phyloP scores from a whole-genome alignment of 2,113 vertebrate species.

The Macaca mulatta region DNA sequence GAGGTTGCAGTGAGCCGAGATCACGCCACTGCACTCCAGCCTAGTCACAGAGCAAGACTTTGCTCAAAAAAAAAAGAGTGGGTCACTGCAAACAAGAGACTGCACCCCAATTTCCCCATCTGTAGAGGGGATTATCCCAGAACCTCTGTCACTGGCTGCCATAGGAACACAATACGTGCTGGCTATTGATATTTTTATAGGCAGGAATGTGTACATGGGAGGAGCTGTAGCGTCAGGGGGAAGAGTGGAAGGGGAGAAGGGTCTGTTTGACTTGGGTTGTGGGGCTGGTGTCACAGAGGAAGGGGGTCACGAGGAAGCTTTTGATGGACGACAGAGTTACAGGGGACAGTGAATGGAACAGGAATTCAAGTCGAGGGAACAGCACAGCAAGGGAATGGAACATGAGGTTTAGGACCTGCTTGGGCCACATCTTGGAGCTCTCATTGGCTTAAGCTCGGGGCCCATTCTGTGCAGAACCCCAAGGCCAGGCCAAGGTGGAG shows the following conservation, averaged over 20 bases:
- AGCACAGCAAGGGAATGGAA: not conserved
- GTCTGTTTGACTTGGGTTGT: not conserved
- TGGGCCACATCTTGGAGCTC: not conserved
- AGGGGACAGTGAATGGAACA: not conserved
- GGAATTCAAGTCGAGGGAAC: not conserved
- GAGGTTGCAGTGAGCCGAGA: too few species aligned
- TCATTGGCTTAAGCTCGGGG: not conserved
- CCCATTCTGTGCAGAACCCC: not conserved
- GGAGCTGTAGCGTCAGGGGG: too few species aligned
- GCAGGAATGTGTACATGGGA: too few species aligned
- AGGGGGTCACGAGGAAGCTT: not conserved
- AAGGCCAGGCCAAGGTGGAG: not conserved
- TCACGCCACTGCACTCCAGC: too few species aligned
- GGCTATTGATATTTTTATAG: not conserved
- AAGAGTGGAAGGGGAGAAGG: not conserved
- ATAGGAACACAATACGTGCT: too few species aligned
- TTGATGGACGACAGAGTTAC: not conserved
- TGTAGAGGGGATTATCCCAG: not conserved
- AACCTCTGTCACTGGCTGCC: not conserved
- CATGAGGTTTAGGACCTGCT: not conserved
- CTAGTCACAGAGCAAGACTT: too few species aligned
- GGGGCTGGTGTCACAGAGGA: not conserved
- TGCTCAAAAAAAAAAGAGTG: not conserved
- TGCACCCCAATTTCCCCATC: not conserved
- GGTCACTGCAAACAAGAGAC: not conserved